Conservation (phyloP, 2,113 vertebrate species). For the Channa maculata region DNA sequence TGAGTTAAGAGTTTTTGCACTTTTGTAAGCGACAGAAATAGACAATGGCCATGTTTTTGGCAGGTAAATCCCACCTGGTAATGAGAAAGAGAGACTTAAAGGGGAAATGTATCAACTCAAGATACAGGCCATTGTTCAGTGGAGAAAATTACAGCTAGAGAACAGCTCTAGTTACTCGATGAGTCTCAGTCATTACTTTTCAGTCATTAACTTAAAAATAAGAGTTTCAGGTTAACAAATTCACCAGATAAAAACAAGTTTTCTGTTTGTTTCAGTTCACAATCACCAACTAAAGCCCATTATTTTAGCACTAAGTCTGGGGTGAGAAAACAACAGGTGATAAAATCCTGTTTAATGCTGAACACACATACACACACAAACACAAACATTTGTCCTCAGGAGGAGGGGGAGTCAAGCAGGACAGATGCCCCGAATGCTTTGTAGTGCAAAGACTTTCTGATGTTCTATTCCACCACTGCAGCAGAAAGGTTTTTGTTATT, state of each 20-base stretch:
- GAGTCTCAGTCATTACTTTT: background rate
- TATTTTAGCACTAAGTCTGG: conserved; percentile 32
- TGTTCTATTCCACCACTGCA: conserved; percentile 3
- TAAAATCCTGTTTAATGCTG: conserved; percentile 58
- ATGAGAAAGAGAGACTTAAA: background rate
- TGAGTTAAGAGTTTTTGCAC: conserved; percentile 36
- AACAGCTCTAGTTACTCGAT: background rate
- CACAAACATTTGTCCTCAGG: conserved; percentile 67
- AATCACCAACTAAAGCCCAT: conserved; percentile 39
- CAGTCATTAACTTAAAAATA: background rate
- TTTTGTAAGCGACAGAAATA: conserved; percentile 36
- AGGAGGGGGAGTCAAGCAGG: conserved; percentile 4
- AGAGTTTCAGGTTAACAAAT: background rate
- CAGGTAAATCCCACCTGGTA: conserved; percentile 3
- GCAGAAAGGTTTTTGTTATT: background rate
- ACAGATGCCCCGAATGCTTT: conserved; percentile 54
- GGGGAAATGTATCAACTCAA: background rate
- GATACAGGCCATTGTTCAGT: background rate
- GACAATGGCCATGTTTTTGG: conserved; percentile 15
- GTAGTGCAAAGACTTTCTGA: conserved; percentile 29
- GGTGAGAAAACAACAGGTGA: conserved; percentile 77
- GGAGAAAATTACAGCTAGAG: background rate
- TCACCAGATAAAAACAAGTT: background rate
- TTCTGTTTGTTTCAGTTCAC: conserved; percentile 34
- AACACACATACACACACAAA: conserved; percentile 62